phyloP scores from a whole-genome alignment of 2,113 vertebrate genomes.

The Sylvia atricapilla region DNA sequence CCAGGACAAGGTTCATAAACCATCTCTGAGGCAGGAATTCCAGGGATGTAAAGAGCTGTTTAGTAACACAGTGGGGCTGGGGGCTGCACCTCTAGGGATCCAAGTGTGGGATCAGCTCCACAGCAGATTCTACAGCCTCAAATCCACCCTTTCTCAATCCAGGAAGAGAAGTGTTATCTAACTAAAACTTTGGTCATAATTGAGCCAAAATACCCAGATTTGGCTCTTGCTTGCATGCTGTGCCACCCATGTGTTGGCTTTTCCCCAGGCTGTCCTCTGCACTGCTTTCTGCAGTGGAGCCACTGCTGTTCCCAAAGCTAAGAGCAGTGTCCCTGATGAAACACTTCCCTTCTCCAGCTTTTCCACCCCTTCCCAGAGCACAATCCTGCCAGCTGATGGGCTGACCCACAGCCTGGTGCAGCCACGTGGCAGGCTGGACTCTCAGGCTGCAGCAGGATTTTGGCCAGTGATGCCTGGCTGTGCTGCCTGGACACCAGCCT shows the following conservation, averaged over 20 bases:
- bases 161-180: background rate
- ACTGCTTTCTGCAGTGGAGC: background rate
- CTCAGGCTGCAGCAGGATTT: background rate
- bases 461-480: background rate
- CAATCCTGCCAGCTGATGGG: accelerated
- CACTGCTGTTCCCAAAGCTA: background rate
- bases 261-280: background rate
- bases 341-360: background rate
- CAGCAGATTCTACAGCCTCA: background rate
- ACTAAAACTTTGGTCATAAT: background rate
- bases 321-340: background rate
- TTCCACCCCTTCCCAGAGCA: background rate
- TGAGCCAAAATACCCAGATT: background rate
- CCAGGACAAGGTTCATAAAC: background rate
- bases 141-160: background rate
- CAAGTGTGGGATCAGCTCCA: background rate
- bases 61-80: background rate
- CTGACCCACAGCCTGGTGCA: background rate
- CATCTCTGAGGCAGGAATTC: background rate
- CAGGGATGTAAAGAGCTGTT: background rate
- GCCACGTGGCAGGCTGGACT: background rate
- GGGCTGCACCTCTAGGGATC: background rate
- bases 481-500: accelerated
- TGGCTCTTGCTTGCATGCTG: background rate
- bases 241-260: background rate